Evolutionary conservation across 2,888 invertebrate species (phyloP), one percentile per base, ranked within the genome.

Genomic region (Philaethria dido): DNA sequence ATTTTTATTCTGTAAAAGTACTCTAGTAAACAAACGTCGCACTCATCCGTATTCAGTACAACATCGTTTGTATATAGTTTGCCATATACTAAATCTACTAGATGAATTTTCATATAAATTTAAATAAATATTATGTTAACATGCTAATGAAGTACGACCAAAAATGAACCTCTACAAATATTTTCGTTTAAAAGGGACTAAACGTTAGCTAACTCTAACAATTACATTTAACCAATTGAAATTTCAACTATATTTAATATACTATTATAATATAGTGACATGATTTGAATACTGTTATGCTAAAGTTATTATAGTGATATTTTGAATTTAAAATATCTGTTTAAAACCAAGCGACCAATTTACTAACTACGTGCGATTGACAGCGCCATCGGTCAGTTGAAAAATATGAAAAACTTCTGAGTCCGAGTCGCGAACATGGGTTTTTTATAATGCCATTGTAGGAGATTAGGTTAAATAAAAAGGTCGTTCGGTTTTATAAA

Each of bases 341-440:
- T 3, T 29, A 25, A 25, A 11, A 50, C 50, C 25, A 33, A 16
- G 52, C 29, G 29, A 11, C 11, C 52, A 52, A 52, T 16, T 11
- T 52, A 16, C 16, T 52, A 16, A 29, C 3, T 50, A 29, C 50
- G 16, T n/a, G 29, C 29, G 16, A 52, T 52, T 52, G 52, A 52
- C 52, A 33, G 52, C 29, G 52, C 52, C 29, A 52, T 52, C 52
- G 52, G 16, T 52, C 52, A n/a, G n/a, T n/a, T n/a, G n/a, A n/a
- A n/a, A n/a, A n/a, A n/a, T n/a, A n/a, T n/a, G n/a, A n/a, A n/a
- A n/a, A n/a, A n/a, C n/a, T n/a, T n/a, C n/a, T n/a, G n/a, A n/a
- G n/a, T n/a, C n/a, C n/a, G n/a, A n/a, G n/a, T n/a, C n/a, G n/a
- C n/a, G n/a, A n/a, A n/a, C n/a, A n/a, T n/a, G n/a, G n/a, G n/a